These are phyloP conservation scores for Xylocampa areola DNA, from an alignment of 2,888 invertebrate species.

Conservation along the genomic window DNA sequence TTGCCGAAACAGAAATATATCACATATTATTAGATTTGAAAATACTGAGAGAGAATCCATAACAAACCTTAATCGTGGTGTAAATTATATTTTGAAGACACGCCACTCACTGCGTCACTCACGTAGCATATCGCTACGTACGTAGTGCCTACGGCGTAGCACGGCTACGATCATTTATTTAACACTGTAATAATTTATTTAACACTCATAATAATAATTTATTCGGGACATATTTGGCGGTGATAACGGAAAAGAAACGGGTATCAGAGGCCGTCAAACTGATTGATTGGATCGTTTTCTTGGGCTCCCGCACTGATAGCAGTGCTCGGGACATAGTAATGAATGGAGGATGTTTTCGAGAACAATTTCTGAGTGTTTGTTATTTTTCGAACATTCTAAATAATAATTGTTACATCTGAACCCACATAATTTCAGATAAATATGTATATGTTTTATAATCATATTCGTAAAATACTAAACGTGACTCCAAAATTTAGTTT, in stretches of 20 bases:
- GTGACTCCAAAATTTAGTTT: too few species aligned
- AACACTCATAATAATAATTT: slow-evolving; percentile 55
- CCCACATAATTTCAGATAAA: background rate
- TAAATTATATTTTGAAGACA: slow-evolving; percentile 28
- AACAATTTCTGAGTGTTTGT: background rate
- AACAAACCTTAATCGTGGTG: slow-evolving; percentile 7
- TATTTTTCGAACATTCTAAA: background rate
- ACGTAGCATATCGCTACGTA: slow-evolving; percentile 30
- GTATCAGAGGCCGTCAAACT: slow-evolving; percentile 58
- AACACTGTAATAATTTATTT: slow-evolving; percentile 47
- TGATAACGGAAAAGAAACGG: slow-evolving; percentile 60
- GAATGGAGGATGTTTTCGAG: slow-evolving; percentile 21
- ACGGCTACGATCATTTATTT: slow-evolving; percentile 43
- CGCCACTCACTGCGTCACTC: slow-evolving; percentile 35
- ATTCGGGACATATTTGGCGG: slow-evolving; percentile 55
- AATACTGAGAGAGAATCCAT: slow-evolving; percentile 17
- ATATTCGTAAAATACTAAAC: too few species aligned
- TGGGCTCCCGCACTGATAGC: slow-evolving; percentile 52
- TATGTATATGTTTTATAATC: too few species aligned
- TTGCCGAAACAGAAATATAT: too few species aligned
- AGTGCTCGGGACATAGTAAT: slow-evolving; percentile 28
- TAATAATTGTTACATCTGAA: background rate
- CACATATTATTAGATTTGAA: too few species aligned
- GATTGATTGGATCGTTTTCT: slow-evolving; percentile 64
- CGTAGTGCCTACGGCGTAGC: slow-evolving; percentile 40